Evolutionary conservation across 2,113 vertebrate species (phyloP).

Genomic region (Dasyprocta punctata): DNA sequence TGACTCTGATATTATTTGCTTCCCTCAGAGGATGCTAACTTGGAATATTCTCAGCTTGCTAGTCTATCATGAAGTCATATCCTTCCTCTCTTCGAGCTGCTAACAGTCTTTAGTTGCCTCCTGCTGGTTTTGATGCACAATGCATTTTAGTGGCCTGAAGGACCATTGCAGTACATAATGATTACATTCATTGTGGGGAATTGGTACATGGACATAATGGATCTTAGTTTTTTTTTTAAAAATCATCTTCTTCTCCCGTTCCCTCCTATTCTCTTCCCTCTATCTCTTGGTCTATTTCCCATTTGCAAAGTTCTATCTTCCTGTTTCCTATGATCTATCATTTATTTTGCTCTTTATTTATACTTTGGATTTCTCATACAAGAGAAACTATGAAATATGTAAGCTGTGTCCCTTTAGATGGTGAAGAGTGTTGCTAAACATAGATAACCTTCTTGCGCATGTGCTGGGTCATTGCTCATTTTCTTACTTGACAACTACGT

Average conservation of each 20-base stretch:
- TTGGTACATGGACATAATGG: background rate
- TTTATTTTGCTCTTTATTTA: background rate
- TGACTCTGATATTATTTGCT: background rate
- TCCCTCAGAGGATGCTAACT: background rate
- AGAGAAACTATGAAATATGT: background rate
- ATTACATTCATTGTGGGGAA: background rate
- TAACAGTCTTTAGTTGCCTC: background rate
- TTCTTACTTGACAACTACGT: too few species aligned
- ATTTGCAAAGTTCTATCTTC: background rate
- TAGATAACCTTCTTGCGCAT: background rate
- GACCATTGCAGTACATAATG: background rate
- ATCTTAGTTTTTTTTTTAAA: background rate
- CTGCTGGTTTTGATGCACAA: background rate
- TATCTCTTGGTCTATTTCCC: background rate
- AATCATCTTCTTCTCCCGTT: background rate
- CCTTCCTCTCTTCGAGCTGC: background rate
- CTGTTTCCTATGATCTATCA: background rate
- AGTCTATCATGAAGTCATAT: background rate
- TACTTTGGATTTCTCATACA: background rate
- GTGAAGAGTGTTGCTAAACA: background rate
- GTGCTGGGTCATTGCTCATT: fast-evolving
- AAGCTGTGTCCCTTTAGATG: background rate
- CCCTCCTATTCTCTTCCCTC: background rate
- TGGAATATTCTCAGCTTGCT: background rate
- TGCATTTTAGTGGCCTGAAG: background rate